Evolutionary conservation across 2,888 invertebrate species (phyloP).

Genomic region (Eledona agricola): DNA sequence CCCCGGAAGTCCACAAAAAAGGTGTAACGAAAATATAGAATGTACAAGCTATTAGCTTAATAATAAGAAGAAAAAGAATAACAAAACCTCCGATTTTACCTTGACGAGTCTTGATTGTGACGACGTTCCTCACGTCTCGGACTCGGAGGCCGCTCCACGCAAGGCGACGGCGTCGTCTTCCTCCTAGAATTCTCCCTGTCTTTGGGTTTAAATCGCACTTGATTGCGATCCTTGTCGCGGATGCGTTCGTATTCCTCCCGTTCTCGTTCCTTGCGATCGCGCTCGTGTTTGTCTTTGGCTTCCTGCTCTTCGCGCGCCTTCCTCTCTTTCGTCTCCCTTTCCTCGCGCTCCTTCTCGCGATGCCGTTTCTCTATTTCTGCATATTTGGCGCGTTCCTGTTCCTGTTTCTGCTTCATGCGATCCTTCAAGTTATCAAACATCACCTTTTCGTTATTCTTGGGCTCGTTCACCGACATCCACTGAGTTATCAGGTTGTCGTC

Average conservation of each 20-base stretch:
- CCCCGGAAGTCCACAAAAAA: too few relatives aligned
- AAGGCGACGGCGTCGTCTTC: constrained; percentile 47
- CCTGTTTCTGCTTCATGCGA: constrained; percentile 65
- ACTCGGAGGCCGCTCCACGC: constrained; percentile 42
- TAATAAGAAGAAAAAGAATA: too few relatives aligned
- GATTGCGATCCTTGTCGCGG: constrained; percentile 54
- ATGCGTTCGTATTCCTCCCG: constrained; percentile 57
- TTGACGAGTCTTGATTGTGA: constrained; percentile 6
- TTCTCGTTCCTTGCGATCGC: constrained; percentile 53
- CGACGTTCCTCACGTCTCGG: constrained; percentile 14
- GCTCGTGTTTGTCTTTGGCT: constrained; percentile 52
- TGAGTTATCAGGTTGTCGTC: constrained; percentile 61
- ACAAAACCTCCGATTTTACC: too few relatives aligned
- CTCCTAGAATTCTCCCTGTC: constrained; percentile 54
- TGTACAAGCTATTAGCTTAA: too few relatives aligned
- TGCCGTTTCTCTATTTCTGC: constrained; percentile 56
- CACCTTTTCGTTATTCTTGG: constrained; percentile 62
- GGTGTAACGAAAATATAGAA: too few relatives aligned
- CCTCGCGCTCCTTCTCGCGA: constrained; percentile 55
- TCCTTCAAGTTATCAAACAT: constrained; percentile 65
- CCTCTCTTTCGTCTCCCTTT: constrained; percentile 56
- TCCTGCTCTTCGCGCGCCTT: constrained; percentile 57
- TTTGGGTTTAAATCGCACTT: constrained; percentile 60
- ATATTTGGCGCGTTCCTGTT: constrained; percentile 59
- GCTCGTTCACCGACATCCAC: constrained; percentile 65